These are phyloP conservation scores for Endotricha flammealis DNA, from an alignment of 2,888 invertebrate species.

Conservation along the genomic window DNA sequence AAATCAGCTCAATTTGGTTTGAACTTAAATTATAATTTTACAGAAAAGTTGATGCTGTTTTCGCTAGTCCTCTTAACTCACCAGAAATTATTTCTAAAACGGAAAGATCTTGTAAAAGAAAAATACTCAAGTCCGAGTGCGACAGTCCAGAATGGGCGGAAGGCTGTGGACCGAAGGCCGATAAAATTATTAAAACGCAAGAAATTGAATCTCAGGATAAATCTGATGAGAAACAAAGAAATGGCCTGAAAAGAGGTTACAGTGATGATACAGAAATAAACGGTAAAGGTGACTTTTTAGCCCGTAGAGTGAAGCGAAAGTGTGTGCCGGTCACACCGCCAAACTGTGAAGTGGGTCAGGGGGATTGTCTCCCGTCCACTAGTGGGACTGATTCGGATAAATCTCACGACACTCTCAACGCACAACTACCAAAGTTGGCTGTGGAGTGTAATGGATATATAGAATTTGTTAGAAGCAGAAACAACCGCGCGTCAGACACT, in stretches of 20 bases:
- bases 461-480: slow-evolving; percentile 59
- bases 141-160: slow-evolving; percentile 68
- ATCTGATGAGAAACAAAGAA: slow-evolving; percentile 19
- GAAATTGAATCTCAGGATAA: slow-evolving; percentile 19
- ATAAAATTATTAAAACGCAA: slow-evolving; percentile 34
- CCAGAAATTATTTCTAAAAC: slow-evolving; percentile 41
- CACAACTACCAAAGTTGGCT: slow-evolving; percentile 59
- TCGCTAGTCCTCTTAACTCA: slow-evolving; percentile 48
- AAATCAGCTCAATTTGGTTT: no score
- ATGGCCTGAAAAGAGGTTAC: slow-evolving; percentile 34
- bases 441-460: slow-evolving; percentile 70
- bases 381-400: slow-evolving; percentile 55
- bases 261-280: slow-evolving; percentile 35
- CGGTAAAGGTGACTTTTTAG: slow-evolving; percentile 49
- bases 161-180: slow-evolving; percentile 49
- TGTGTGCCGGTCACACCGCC: slow-evolving; percentile 57
- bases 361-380: slow-evolving; percentile 68
- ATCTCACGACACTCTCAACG: slow-evolving; percentile 56
- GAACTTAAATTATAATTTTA: no score
- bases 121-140: slow-evolving; percentile 40
- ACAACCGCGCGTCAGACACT: slow-evolving; percentile 47
- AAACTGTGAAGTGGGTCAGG: slow-evolving; percentile 62
- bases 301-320: slow-evolving; percentile 40
- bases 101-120: slow-evolving; percentile 42
- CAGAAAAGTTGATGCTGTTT: slow-evolving; percentile 48